Conservation (phyloP, 2,888 invertebrate species). For the Notodonta dromedarius region DNA sequence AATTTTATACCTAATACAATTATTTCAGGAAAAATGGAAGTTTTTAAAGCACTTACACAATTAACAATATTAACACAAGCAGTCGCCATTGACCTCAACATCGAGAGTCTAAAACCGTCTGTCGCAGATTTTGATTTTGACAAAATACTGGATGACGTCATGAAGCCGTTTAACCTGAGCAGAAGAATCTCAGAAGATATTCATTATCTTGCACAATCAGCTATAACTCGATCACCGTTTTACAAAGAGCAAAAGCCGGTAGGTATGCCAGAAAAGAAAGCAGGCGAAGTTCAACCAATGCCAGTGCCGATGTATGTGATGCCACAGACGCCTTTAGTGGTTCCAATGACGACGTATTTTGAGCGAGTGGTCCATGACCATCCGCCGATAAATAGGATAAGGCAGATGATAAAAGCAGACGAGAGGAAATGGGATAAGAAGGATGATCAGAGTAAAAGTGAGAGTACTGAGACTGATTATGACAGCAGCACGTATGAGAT, state of each 20-base stretch:
- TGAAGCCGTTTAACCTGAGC: background rate
- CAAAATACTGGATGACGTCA: background rate
- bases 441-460: conserved; percentile 4
- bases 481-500: conserved; percentile 8
- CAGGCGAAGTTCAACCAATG: background rate
- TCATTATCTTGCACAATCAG: background rate
- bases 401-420: conserved; percentile 41
- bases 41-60: background rate
- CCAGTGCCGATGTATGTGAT: conserved; percentile 25
- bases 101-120: background rate
- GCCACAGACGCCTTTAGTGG: conserved; percentile 46
- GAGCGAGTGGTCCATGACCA: conserved; percentile 69
- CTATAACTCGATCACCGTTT: background rate
- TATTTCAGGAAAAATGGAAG: background rate
- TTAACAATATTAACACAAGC: background rate
- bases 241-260: background rate
- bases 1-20: background rate
- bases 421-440: conserved; percentile 23
- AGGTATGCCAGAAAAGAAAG: background rate
- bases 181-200: background rate
- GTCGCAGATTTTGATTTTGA: background rate
- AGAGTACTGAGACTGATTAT: conserved; percentile 8
- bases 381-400: conserved; percentile 57
- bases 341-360: conserved; percentile 56
- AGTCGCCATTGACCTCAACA: background rate